Evolutionary conservation across 2,888 invertebrate species (phyloP).

Genomic region (Drosophila nr. perissopoda): DNA sequence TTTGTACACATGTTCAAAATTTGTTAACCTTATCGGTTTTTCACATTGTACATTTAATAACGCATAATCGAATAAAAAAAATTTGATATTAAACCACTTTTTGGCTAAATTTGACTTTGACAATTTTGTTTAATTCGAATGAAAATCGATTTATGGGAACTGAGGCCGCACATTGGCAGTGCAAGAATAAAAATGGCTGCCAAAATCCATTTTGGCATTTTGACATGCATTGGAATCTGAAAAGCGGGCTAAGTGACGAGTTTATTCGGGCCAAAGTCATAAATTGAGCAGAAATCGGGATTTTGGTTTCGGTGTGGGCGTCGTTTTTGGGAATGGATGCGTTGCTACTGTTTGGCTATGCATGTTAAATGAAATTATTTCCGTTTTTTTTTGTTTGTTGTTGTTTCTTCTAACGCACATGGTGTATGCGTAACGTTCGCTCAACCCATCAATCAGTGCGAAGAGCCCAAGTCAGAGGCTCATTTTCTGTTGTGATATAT

Average conservation of each 20-base stretch:
- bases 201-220: slow-evolving; percentile 58
- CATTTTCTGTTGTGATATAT: slow-evolving; percentile 52
- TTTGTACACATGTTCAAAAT: too few species aligned
- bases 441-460: slow-evolving; percentile 69
- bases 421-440: slow-evolving; percentile 66
- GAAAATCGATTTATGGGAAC: slow-evolving; percentile 23
- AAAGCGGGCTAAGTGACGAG: slow-evolving; percentile 47
- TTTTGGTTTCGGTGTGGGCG: slow-evolving; percentile 25
- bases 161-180: slow-evolving; percentile 11
- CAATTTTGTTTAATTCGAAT: slow-evolving; percentile 3
- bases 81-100: not conserved
- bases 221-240: slow-evolving; percentile 50
- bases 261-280: slow-evolving; percentile 71
- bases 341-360: slow-evolving; percentile 52
- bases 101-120: not conserved
- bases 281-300: slow-evolving; percentile 61
- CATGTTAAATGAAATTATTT: slow-evolving; percentile 80
- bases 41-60: not conserved
- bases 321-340: slow-evolving; percentile 5
- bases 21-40: not conserved
- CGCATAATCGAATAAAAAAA: not conserved
- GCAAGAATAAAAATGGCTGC: slow-evolving; percentile 49
- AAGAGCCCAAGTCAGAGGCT: slow-evolving; percentile 26
- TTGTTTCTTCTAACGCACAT: slow-evolving; percentile 41
- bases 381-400: slow-evolving; percentile 27